Conservation (phyloP, 2,113 vertebrate genomes). For the Tupaia chinensis region DNA sequence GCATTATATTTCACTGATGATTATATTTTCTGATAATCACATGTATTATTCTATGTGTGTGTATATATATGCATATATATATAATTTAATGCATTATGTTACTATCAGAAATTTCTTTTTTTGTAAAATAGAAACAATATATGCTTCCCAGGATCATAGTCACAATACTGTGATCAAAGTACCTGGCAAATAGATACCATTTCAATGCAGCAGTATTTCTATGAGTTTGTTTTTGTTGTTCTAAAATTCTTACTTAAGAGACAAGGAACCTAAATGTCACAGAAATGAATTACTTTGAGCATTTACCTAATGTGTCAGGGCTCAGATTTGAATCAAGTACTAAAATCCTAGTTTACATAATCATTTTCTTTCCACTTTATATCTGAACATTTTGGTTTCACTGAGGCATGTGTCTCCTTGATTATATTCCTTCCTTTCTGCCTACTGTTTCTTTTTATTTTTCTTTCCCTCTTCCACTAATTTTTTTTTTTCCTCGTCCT, state of each 20-base stretch:
- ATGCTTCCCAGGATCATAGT: not conserved
- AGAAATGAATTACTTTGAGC: not conserved
- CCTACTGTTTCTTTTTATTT: not conserved
- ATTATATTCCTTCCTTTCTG: not conserved
- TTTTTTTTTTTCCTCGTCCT: not conserved
- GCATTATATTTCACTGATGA: not conserved
- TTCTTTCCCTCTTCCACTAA: too few relatives aligned
- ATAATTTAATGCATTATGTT: not conserved
- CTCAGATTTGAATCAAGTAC: not conserved
- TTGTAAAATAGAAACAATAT: not conserved
- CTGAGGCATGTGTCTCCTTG: not conserved
- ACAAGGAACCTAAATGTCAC: not conserved
- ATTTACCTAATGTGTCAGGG: not conserved
- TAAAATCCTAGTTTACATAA: not conserved
- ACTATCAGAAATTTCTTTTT: not conserved
- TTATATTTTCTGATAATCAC: not conserved
- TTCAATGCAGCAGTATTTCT: not conserved
- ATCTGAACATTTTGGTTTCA: not conserved
- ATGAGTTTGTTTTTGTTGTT: not conserved
- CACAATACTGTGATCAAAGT: not conserved
- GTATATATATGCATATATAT: not conserved
- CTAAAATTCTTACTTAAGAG: not conserved
- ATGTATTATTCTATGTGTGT: too few relatives aligned
- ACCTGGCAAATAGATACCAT: not conserved
- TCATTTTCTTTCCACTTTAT: not conserved